phyloP scores from a whole-genome alignment of 2,113 vertebrate genomes.

The Coracopsis vasa region DNA sequence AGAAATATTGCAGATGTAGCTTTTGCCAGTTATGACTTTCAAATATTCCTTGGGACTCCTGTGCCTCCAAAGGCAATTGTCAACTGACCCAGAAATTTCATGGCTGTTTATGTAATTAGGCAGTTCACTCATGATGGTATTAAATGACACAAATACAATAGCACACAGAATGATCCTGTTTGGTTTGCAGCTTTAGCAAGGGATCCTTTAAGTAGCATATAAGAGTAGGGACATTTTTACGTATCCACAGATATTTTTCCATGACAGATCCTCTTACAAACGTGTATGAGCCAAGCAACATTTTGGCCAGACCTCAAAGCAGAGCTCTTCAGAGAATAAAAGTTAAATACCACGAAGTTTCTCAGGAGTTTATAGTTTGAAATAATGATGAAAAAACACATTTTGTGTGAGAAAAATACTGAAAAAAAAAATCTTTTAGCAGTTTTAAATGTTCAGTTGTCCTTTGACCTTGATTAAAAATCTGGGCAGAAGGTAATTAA shows the following conservation, averaged over 20 bases:
- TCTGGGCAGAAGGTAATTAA: background rate
- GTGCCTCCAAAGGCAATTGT: constrained; percentile 31
- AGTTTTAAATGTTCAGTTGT: background rate
- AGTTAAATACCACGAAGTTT: background rate
- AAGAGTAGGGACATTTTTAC: background rate
- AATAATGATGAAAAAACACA: background rate
- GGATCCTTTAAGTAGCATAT: background rate
- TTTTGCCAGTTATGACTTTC: constrained; percentile 9
- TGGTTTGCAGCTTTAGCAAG: background rate
- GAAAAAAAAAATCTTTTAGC: background rate
- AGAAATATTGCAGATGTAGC: constrained; percentile 44
- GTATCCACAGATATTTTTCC: background rate
- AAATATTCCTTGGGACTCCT: constrained; percentile 26
- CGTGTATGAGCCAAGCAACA: background rate
- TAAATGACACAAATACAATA: background rate
- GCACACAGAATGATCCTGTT: background rate
- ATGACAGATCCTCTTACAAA: background rate
- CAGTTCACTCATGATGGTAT: background rate
- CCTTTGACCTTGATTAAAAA: background rate
- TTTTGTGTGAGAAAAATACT: background rate
- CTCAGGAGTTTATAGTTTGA: background rate
- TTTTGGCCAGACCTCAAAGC: background rate
- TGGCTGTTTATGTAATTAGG: constrained; percentile 39
- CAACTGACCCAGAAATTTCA: constrained; percentile 44
- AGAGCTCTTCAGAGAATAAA: background rate